Evolutionary conservation across 53 echinoderm and acorn worm species (phyloP).

Genomic region (Pentamera pediparva): DNA sequence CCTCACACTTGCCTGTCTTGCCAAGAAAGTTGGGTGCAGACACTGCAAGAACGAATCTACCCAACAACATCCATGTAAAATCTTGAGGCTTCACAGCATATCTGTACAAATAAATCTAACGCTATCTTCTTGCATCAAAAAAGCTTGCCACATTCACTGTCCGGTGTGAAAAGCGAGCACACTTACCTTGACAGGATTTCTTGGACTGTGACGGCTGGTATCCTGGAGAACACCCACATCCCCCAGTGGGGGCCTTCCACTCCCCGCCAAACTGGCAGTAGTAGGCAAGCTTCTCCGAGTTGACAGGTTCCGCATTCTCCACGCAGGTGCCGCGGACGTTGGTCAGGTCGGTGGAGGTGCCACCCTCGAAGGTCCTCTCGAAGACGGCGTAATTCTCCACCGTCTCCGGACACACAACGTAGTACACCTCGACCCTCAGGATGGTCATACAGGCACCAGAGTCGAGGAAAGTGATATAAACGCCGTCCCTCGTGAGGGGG

Average conservation of each 20-base stretch:
- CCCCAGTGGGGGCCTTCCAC: constrained; percentile 69
- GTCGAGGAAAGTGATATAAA: constrained; percentile 86
- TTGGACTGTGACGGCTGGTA: constrained; percentile 51
- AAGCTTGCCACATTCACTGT: too few species aligned
- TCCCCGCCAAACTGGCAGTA: constrained; percentile 70
- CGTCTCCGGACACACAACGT: constrained; percentile 66
- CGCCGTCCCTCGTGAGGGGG: constrained; percentile 58
- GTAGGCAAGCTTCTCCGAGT: constrained; percentile 50
- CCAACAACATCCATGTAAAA: too few species aligned
- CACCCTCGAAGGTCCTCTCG: constrained; percentile 68
- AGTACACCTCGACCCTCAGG: constrained; percentile 59
- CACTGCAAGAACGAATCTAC: too few species aligned
- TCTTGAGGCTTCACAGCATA: too few species aligned
- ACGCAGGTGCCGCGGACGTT: constrained; percentile 75
- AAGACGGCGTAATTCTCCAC: constrained; percentile 74
- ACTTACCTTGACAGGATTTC: constrained; percentile 70
- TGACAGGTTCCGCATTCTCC: constrained; percentile 55
- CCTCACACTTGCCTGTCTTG: too few species aligned
- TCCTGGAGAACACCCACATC: constrained; percentile 82
- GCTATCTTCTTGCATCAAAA: too few species aligned
- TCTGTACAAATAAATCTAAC: too few species aligned
- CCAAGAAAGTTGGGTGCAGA: too few species aligned
- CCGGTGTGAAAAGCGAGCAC: too few species aligned
- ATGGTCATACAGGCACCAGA: constrained; percentile 93
- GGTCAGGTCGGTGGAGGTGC: constrained; percentile 41